Evolutionary conservation across 1,140 invertebrate genomes (phyloP), one percentile per base, ranked within the genome.

Genomic region (Bombyx mandarina): DNA sequence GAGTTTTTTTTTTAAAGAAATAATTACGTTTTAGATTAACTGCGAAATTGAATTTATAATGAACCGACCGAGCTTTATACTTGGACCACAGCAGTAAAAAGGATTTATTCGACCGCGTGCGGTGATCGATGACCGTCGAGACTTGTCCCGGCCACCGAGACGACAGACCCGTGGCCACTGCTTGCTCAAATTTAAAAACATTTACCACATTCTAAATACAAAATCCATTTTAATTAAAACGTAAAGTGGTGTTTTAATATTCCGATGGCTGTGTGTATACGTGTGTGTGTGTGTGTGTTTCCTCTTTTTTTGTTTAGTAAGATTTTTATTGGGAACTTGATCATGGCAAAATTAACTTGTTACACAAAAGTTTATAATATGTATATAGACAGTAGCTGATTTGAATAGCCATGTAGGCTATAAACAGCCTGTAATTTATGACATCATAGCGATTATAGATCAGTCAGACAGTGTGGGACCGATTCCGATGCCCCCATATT

Each of bases 101-200:
- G 67, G 71, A 84, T 84, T 84, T 84, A 84, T 84, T 75, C 69
- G 69, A 75, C 66, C 67, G 72, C 59, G 58, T 56, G 62, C 73
- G 57, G 79, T 84, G 81, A 84, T 84, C 79, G 79, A 85, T 85
- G 75, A 67, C 73, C 68, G 63, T 35, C 56, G 62, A 61, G 67
- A 59, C 61, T 66, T 71, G 71, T 73, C 66, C 63, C 56, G 68
- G 69, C 63, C 66, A 65, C 66, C 68, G 75, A 73, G 69, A 67
- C 71, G 67, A 76, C 73, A 68, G 51, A 53, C 60, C 65, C 64
- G 66, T 71, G 70, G 63, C 63, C 77, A 76, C 77, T 81, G 76
- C 77, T 63, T 73, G 76, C 62, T 64, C 68, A 58, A 65, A 68
- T 65, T 58, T 56, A 67, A 70, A 70, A 65, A 68, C 61, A 66